phyloP scores from a whole-genome alignment of 2,797 vertebrate genomes.

The Muscicapa striata region DNA sequence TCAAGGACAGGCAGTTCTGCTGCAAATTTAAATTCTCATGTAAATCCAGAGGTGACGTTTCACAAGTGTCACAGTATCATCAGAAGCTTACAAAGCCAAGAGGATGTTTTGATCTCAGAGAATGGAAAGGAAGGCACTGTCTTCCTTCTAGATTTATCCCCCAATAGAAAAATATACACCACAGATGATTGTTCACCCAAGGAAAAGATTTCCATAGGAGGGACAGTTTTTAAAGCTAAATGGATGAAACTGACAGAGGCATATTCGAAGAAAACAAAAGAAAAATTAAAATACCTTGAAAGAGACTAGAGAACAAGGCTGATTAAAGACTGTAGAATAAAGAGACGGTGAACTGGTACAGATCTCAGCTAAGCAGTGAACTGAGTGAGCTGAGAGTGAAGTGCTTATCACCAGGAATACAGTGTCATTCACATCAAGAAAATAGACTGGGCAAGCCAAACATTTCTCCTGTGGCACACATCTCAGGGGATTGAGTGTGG shows the following conservation, averaged over 20 bases:
- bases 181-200: neutral
- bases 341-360: neutral
- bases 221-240: neutral
- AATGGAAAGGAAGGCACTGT: neutral
- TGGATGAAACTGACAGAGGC: neutral
- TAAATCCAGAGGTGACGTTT: neutral
- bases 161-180: neutral
- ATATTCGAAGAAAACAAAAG: neutral
- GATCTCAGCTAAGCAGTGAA: neutral
- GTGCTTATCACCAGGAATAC: neutral
- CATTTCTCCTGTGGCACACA: neutral
- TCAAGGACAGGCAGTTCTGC: neutral
- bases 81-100: neutral
- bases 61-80: neutral
- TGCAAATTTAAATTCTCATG: neutral
- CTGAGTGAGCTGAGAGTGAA: neutral
- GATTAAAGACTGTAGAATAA: neutral
- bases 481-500: neutral
- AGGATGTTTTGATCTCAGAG: neutral
- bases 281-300: neutral
- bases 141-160: neutral
- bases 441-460: rapidly evolving
- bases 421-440: neutral
- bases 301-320: neutral
- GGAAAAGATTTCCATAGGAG: neutral